These are phyloP conservation scores for Calliscelio sp. DNA, from an alignment of 2,888 invertebrate genomes.

Conservation along the genomic window DNA sequence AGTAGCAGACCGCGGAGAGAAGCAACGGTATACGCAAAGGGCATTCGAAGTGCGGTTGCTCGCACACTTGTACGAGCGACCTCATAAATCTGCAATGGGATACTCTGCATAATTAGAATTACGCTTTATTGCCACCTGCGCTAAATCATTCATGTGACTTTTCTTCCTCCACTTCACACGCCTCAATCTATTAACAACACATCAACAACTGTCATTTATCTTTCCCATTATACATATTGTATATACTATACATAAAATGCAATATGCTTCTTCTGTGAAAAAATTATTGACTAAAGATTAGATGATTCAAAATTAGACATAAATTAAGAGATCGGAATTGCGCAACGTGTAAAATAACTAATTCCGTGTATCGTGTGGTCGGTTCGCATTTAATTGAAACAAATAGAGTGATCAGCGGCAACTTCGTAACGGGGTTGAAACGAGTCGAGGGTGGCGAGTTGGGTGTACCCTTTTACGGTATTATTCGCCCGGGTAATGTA, in stretches of 20 bases:
- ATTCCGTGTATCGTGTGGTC: slow-evolving; percentile 43
- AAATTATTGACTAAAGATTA: too few species aligned
- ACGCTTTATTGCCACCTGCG: slow-evolving; percentile 78
- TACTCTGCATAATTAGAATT: slow-evolving; percentile 83
- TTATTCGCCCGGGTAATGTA: slow-evolving; percentile 85
- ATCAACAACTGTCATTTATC: slow-evolving; percentile 31
- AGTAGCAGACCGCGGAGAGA: slow-evolving; percentile 77
- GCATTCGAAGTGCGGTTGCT: slow-evolving; percentile 66
- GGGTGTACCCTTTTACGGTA: slow-evolving; percentile 84
- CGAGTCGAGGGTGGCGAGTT: slow-evolving; percentile 74
- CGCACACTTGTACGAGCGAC: slow-evolving; percentile 78
- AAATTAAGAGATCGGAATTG: not conserved
- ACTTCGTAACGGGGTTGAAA: slow-evolving; percentile 69
- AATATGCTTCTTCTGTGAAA: too few species aligned
- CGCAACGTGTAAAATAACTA: slow-evolving; percentile 55
- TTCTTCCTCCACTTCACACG: slow-evolving; percentile 72
- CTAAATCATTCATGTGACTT: slow-evolving; percentile 78
- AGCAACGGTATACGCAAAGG: slow-evolving; percentile 73
- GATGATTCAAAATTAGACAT: too few species aligned
- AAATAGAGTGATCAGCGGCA: slow-evolving; percentile 83
- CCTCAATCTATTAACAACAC: slow-evolving; percentile 53
- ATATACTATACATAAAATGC: too few species aligned
- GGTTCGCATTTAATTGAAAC: slow-evolving; percentile 83
- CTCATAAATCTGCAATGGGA: slow-evolving; percentile 84
- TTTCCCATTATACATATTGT: not conserved